Evolutionary conservation across 2,797 vertebrate species (phyloP).

Genomic region (Mareca strepera): DNA sequence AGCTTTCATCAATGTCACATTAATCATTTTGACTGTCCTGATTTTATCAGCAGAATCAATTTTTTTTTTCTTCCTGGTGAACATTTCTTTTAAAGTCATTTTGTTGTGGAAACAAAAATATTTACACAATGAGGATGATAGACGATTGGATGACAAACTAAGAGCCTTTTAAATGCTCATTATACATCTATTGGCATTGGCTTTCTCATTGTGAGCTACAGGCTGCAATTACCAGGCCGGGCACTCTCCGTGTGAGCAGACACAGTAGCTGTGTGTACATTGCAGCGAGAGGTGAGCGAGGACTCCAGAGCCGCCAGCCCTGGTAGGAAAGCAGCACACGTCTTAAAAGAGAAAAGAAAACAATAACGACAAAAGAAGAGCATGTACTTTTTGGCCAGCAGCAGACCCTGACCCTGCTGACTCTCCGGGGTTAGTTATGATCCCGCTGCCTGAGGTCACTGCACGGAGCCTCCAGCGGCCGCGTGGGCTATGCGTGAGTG

Average conservation of each 20-base stretch:
- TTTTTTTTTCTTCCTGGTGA: slow-evolving; percentile 37
- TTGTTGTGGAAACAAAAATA: slow-evolving; percentile 51
- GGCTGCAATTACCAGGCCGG: not conserved
- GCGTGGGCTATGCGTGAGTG: not conserved
- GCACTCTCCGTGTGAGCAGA: not conserved
- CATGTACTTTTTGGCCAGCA: not conserved
- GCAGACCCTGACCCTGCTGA: not conserved
- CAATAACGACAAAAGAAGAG: not conserved
- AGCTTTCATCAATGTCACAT: slow-evolving; percentile 36
- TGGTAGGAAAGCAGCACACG: not conserved
- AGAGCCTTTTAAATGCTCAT: not conserved
- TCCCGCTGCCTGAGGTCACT: not conserved
- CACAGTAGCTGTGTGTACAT: slow-evolving; percentile 39
- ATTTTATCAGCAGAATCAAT: slow-evolving; percentile 57
- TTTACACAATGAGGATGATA: slow-evolving; percentile 43
- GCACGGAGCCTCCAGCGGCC: not conserved
- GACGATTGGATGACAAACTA: slow-evolving; percentile 50
- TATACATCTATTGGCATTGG: slow-evolving; percentile 15
- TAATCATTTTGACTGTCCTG: slow-evolving; percentile 57
- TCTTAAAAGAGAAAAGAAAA: not conserved
- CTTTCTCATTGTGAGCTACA: slow-evolving; percentile 16
- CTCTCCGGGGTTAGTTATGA: accelerated
- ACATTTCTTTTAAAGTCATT: slow-evolving; percentile 31
- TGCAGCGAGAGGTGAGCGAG: not conserved
- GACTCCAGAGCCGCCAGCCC: not conserved